Evolutionary conservation across 2,113 vertebrate species (phyloP).

Genomic region (Actenoides lindsayi): DNA sequence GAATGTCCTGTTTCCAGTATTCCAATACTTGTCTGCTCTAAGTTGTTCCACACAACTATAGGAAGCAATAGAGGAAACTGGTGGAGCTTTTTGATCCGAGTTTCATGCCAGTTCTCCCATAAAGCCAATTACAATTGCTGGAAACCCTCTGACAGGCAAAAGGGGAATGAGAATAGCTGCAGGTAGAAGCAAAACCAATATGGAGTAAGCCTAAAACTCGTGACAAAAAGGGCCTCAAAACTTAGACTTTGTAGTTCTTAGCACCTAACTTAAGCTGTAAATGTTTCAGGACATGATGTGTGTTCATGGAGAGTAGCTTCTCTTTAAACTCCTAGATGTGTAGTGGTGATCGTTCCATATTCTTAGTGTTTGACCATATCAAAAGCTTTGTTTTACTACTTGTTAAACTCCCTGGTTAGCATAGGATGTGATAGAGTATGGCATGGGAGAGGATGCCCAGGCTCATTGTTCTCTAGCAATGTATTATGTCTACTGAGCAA

Average conservation of each 20-base stretch:
- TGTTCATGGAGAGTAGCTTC: neutral
- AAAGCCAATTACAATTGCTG: neutral
- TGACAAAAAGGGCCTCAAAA: neutral
- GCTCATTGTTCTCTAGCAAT: neutral
- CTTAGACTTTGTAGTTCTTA: neutral
- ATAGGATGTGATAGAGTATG: neutral
- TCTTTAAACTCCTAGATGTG: neutral
- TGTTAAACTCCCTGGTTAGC: neutral
- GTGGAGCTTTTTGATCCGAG: neutral
- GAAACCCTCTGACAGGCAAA: neutral
- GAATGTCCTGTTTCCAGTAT: neutral
- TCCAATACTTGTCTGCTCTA: neutral
- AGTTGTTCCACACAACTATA: neutral
- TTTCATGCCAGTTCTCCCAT: neutral
- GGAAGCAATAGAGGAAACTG: neutral
- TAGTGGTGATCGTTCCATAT: neutral
- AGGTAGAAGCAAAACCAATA: neutral
- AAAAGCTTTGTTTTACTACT: neutral
- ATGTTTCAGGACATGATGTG: neutral
- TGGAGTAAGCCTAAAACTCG: neutral
- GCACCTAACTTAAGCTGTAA: neutral
- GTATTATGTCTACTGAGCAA: neutral
- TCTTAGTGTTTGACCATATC: neutral
- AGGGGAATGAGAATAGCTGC: neutral
- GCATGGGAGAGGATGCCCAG: neutral